These are phyloP conservation scores for Equus quagga DNA, from an alignment of 2,113 vertebrate genomes.

Conservation along the genomic window DNA sequence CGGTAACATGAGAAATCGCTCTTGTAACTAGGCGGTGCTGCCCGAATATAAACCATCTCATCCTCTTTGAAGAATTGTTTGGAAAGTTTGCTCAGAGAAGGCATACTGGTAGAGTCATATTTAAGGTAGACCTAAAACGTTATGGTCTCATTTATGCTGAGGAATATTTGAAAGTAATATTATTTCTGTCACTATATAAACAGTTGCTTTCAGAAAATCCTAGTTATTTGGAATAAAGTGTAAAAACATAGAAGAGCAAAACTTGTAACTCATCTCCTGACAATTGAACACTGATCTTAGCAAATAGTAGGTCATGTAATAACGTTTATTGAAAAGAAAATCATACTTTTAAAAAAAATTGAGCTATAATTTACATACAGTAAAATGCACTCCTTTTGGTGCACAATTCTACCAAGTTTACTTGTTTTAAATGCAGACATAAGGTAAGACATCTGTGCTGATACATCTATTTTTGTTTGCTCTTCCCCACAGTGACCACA, in stretches of 20 bases:
- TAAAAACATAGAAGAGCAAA: background rate
- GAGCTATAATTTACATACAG: background rate
- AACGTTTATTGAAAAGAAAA: slow-evolving; percentile 20
- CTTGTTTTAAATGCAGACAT: background rate
- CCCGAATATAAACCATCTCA: background rate
- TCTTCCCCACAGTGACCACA: background rate
- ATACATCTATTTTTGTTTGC: background rate
- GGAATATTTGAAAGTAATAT: slow-evolving; percentile 8
- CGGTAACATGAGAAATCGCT: background rate
- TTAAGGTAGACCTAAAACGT: background rate
- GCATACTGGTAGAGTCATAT: background rate
- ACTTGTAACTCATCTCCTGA: background rate
- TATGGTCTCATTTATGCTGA: background rate
- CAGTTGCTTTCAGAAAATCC: background rate
- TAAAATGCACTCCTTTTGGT: background rate
- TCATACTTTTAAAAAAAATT: background rate
- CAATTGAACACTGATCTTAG: background rate
- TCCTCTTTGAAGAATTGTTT: background rate
- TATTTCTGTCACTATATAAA: background rate
- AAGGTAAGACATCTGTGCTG: background rate
- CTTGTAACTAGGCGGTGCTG: background rate
- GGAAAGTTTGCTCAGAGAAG: background rate
- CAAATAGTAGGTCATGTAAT: background rate
- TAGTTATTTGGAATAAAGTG: background rate
- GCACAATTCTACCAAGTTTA: background rate